Evolutionary conservation across 2,888 invertebrate species (phyloP).

Genomic region (Gibbula magus): DNA sequence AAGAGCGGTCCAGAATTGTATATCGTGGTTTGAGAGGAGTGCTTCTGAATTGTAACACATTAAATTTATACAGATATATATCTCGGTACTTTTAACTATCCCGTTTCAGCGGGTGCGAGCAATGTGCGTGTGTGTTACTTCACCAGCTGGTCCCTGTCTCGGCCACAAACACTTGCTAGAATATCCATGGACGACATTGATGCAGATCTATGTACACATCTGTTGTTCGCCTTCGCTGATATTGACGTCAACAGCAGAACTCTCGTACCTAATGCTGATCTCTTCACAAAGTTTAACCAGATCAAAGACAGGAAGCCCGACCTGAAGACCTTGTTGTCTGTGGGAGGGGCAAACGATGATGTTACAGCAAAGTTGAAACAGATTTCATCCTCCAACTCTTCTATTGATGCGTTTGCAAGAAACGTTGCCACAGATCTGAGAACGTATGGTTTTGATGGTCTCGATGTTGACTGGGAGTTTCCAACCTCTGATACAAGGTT

Average conservation of each 20-base stretch:
- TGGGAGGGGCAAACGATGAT: constrained; percentile 13
- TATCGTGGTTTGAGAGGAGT: too few species aligned
- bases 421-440: constrained; percentile 2
- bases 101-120: not conserved
- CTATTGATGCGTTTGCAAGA: constrained; percentile 13
- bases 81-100: too few species aligned
- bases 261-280: not conserved
- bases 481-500: constrained; percentile 1
- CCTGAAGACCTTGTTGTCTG: constrained; percentile 14
- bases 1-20: too few species aligned
- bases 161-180: not conserved
- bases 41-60: too few species aligned
- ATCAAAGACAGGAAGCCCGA: constrained; percentile 6
- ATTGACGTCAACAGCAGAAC: not conserved
- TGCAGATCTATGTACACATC: constrained; percentile 20
- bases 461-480: constrained; percentile 29
- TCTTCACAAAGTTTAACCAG: constrained; percentile 11
- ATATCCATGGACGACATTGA: constrained; percentile 17
- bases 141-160: constrained; percentile 4
- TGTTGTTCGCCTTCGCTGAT: constrained; percentile 24
- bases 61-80: too few species aligned
- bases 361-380: not conserved
- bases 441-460: constrained; percentile 19
- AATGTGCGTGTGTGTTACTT: constrained; percentile 24
- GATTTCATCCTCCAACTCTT: not conserved